These are phyloP conservation scores for Lepidurus couesii DNA, from an alignment of 1,140 invertebrate species.

Conservation along the genomic window DNA sequence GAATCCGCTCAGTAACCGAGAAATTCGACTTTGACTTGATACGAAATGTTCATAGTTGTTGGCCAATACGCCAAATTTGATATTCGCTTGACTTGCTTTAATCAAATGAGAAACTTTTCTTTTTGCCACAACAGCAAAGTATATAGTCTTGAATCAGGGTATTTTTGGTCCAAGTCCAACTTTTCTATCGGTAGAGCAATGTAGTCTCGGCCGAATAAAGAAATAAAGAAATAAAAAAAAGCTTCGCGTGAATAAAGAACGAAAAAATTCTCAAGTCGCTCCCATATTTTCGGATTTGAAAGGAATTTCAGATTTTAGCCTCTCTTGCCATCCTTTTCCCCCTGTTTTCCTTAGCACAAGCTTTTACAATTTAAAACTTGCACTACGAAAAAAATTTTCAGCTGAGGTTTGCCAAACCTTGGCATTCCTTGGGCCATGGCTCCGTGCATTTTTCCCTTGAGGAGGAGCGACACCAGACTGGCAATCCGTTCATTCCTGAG, in stretches of 20 bases:
- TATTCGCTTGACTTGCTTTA: no score
- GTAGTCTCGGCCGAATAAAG: background rate
- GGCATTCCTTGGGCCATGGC: conserved; percentile 7
- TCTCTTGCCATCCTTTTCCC: background rate
- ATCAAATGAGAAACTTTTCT: no score
- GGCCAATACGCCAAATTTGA: no score
- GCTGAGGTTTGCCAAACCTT: conserved; percentile 21
- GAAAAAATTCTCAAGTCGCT: background rate
- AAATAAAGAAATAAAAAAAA: background rate
- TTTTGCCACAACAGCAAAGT: no score
- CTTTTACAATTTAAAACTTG: background rate
- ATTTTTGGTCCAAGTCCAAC: no score
- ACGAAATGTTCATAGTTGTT: no score
- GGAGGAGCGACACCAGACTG: conserved; percentile 13
- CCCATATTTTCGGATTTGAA: background rate
- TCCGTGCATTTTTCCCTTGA: conserved; percentile 18
- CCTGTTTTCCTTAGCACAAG: background rate
- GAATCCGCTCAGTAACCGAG: no score
- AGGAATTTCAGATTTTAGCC: background rate
- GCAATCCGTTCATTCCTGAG: conserved; percentile 21
- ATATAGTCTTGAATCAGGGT: no score
- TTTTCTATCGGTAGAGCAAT: no score
- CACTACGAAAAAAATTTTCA: background rate
- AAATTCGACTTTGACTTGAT: no score
- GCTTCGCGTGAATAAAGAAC: background rate